Evolutionary conservation across 2,888 invertebrate species (phyloP).

Genomic region (Drosophila glabriapex): DNA sequence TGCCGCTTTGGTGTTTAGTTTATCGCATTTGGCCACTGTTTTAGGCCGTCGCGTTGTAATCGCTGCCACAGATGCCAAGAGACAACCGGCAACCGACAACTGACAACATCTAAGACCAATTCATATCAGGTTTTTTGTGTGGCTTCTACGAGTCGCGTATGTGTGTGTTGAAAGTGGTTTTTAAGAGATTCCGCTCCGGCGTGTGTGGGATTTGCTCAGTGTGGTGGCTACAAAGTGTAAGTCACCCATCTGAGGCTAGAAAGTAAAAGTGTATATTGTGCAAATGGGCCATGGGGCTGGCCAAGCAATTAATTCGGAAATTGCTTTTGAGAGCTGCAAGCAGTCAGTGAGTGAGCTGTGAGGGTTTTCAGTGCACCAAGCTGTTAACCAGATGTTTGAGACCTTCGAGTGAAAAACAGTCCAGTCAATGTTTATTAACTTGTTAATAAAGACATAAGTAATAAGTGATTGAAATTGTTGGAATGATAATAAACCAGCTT

Average conservation of each 20-base stretch:
- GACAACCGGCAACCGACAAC: conserved; percentile 35
- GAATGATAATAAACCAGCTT: not conserved
- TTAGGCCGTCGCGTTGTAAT: conserved; percentile 40
- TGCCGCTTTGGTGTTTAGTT: conserved; percentile 64
- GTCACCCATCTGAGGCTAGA: conserved; percentile 49
- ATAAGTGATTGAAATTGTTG: not conserved
- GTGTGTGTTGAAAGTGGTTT: conserved; percentile 46
- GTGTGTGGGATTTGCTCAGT: conserved; percentile 63
- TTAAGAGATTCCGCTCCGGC: conserved; percentile 43
- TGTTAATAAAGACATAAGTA: not conserved
- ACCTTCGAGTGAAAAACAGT: conserved; percentile 19
- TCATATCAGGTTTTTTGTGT: conserved; percentile 59
- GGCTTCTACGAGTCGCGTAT: not conserved
- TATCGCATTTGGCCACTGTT: conserved; percentile 70
- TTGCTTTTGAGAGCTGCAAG: conserved; percentile 48
- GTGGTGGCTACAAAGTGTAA: conserved; percentile 44
- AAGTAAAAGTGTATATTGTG: conserved; percentile 60
- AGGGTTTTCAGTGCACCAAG: conserved; percentile 39
- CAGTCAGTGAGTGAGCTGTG: conserved; percentile 29
- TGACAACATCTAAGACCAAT: conserved; percentile 61
- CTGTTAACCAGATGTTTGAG: not conserved
- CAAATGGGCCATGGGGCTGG: conserved; percentile 55
- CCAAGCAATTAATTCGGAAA: conserved; percentile 62
- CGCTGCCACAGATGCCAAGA: conserved; percentile 50
- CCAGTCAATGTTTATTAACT: conserved; percentile 2